These are phyloP conservation scores for Anser cygnoides DNA, from an alignment of 2,113 vertebrate genomes.

Conservation along the genomic window DNA sequence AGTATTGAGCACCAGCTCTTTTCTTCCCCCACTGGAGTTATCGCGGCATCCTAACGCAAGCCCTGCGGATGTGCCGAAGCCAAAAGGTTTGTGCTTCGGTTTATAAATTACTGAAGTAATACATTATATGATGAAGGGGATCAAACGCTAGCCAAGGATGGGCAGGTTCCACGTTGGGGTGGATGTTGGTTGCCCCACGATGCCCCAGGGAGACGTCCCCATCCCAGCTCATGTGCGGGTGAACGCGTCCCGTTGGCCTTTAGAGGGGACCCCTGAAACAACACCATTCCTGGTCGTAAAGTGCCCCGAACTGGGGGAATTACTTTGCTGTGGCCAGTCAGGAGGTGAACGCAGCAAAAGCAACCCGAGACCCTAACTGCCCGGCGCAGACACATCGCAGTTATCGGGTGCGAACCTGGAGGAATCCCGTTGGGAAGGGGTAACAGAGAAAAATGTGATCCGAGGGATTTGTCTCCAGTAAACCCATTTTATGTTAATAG, in stretches of 20 bases:
- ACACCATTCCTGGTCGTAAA: slow-evolving; percentile 34
- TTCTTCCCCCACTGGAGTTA: rapidly evolving
- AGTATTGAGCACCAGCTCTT: background rate
- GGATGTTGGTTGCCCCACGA: rapidly evolving
- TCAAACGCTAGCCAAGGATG: background rate
- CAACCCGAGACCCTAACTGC: background rate
- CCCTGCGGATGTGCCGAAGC: background rate
- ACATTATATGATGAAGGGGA: background rate
- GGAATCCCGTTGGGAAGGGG: slow-evolving; percentile 25
- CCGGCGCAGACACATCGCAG: background rate
- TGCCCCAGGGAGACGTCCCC: background rate
- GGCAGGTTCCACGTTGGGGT: background rate
- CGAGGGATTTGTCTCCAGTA: background rate
- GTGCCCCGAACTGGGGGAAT: slow-evolving; percentile 13
- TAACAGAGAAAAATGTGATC: slow-evolving; percentile 46
- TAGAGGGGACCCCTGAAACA: background rate
- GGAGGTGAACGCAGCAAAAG: slow-evolving; percentile 38
- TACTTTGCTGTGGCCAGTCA: background rate
- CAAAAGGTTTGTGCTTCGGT: background rate
- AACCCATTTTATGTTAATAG: slow-evolving; percentile 1
- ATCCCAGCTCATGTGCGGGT: rapidly evolving
- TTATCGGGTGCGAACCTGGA: background rate
- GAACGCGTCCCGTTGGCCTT: background rate
- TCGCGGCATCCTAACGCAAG: background rate
- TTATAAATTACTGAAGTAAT: background rate